These are phyloP conservation scores for Cygnus atratus DNA, from an alignment of 2,113 vertebrate species.

Conservation along the genomic window DNA sequence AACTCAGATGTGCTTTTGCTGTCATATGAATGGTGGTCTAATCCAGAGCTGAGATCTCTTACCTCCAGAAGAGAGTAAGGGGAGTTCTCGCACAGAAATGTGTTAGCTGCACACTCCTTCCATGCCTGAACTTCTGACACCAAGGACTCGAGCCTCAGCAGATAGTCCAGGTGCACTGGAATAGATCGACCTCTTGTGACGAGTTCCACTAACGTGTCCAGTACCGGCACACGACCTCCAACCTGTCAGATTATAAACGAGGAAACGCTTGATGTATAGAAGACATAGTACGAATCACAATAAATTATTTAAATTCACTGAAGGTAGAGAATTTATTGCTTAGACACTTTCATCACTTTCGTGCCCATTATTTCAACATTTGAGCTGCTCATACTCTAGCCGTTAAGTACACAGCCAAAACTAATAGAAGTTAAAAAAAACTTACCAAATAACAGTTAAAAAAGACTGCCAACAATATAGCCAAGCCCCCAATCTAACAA, in stretches of 20 bases:
- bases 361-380: neutral
- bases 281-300: neutral
- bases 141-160: constrained; percentile 86
- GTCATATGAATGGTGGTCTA: accelerated
- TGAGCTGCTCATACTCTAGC: neutral
- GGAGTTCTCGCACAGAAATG: constrained; percentile 86
- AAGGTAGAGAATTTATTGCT: neutral
- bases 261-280: neutral
- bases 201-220: constrained; percentile 84
- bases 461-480: neutral
- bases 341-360: neutral
- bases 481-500: neutral
- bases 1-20: neutral
- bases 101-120: constrained; percentile 87
- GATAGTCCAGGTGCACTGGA: constrained; percentile 87
- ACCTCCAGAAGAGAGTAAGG: constrained; percentile 89
- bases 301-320: neutral
- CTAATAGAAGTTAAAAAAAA: neutral
- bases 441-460: neutral
- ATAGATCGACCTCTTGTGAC: constrained; percentile 86
- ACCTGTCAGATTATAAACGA: constrained; percentile 49
- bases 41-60: neutral
- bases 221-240: constrained; percentile 77
- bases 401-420: neutral
- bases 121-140: constrained; percentile 87